Conservation (phyloP, 1,140 invertebrate species). For the Tribolium madens region DNA sequence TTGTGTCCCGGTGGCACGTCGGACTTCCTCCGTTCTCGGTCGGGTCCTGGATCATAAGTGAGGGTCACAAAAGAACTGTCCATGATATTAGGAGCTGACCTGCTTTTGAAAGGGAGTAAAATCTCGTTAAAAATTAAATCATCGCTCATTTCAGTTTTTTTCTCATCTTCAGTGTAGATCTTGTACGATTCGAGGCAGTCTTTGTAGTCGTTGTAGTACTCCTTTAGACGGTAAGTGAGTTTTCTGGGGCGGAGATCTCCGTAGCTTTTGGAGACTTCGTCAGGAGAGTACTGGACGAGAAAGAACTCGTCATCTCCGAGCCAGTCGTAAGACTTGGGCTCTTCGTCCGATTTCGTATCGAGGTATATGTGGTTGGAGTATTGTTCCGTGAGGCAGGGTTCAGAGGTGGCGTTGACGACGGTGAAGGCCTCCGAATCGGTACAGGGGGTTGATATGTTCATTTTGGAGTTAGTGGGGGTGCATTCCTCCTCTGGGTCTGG, state of each 20-base stretch:
- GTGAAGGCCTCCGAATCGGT: constrained; percentile 37
- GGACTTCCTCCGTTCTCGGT: constrained; percentile 58
- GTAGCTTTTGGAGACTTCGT: constrained; percentile 55
- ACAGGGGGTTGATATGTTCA: constrained; percentile 45
- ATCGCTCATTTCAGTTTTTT: constrained; percentile 56
- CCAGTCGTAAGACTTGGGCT: constrained; percentile 59
- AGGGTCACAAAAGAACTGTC: constrained; percentile 62
- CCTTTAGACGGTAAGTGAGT: constrained; percentile 53
- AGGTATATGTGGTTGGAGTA: constrained; percentile 56
- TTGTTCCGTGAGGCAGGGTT: constrained; percentile 51
- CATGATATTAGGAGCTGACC: constrained; percentile 61
- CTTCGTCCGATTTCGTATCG: constrained; percentile 56
- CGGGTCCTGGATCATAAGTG: constrained; percentile 63
- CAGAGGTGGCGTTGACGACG: constrained; percentile 46
- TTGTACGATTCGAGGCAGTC: constrained; percentile 63
- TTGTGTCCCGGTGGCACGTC: constrained; percentile 56
- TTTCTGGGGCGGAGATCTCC: constrained; percentile 54
- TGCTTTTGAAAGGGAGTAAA: constrained; percentile 59
- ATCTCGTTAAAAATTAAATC: constrained; percentile 62
- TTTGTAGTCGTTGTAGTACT: constrained; percentile 65
- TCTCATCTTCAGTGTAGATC: constrained; percentile 38
- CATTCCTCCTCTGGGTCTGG: constrained; percentile 45
- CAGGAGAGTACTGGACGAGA: constrained; percentile 59
- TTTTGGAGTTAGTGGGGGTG: constrained; percentile 61
- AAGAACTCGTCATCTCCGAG: constrained; percentile 63